Percentiles rank a stretch among this genome's conserved stretches.
Conservation (phyloP, 2,888 invertebrate genomes). For the Acrocyrtus sp. region DNA sequence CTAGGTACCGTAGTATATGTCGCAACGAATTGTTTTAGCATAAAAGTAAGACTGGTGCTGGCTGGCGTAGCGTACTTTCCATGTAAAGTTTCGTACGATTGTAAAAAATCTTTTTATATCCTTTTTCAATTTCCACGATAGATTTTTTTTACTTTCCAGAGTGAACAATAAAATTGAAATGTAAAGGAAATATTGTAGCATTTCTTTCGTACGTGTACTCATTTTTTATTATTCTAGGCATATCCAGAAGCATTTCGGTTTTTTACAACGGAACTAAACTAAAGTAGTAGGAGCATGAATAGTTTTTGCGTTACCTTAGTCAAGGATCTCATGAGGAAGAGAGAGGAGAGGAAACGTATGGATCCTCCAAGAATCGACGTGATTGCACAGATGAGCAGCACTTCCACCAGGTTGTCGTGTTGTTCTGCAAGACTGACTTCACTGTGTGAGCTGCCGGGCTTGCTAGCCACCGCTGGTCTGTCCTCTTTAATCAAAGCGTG, state of each 20-base stretch:
- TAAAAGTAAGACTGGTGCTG: no score
- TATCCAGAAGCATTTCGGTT: not conserved
- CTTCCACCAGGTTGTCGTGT: constrained; percentile 60
- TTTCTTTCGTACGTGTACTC: constrained; percentile 2
- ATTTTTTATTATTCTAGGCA: not conserved
- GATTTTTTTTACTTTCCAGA: no score
- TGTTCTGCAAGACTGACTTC: constrained; percentile 48
- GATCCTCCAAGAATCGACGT: constrained; percentile 61
- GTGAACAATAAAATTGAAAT: no score
- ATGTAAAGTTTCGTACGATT: no score
- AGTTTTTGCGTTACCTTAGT: constrained; percentile 55
- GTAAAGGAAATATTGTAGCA: constrained; percentile 11
- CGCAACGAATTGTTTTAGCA: no score
- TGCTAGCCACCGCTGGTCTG: constrained; percentile 39
- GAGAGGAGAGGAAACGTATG: constrained; percentile 61
- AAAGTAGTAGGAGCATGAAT: no score
- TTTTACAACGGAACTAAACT: not conserved
- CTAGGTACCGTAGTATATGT: no score
- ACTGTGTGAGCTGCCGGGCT: constrained; percentile 28
- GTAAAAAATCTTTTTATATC: no score
- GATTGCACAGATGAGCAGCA: constrained; percentile 62
- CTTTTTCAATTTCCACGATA: no score
- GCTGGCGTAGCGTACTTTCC: no score
- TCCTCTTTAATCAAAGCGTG: constrained; percentile 49
- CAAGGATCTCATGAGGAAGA: constrained; percentile 61